phyloP scores from a whole-genome alignment of 1,140 invertebrate genomes.

The Wasmannia auropunctata region DNA sequence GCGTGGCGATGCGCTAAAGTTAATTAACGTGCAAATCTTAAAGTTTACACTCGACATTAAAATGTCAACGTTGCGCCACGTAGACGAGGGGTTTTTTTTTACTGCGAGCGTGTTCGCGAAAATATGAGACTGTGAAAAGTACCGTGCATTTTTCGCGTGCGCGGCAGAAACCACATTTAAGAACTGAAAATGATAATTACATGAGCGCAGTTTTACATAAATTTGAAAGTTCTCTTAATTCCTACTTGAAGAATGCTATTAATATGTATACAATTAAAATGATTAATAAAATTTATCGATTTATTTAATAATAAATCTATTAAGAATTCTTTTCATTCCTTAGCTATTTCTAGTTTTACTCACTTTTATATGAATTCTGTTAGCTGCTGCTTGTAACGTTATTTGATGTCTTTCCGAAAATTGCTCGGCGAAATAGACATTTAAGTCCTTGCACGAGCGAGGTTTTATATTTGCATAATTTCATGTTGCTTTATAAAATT shows the following conservation, averaged over 20 bases:
- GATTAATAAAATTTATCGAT: no score
- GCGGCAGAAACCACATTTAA: not conserved
- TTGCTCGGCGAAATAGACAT: not conserved
- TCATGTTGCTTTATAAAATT: constrained; percentile 40
- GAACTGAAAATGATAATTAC: not conserved
- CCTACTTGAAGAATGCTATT: not conserved
- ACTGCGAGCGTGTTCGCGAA: not conserved
- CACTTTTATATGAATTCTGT: not conserved
- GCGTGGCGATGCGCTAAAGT: constrained; percentile 14
- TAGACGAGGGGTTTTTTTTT: not conserved
- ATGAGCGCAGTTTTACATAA: not conserved
- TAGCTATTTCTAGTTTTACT: not conserved
- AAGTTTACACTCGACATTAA: constrained; percentile 38
- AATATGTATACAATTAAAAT: not conserved
- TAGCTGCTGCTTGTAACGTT: not conserved
- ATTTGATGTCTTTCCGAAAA: not conserved
- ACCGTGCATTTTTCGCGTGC: not conserved
- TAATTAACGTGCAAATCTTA: constrained; percentile 48
- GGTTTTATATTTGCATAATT: constrained; percentile 26
- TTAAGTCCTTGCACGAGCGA: not conserved
- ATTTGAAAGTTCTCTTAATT: not conserved
- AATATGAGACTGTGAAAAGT: not conserved
- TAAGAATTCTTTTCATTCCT: not conserved
- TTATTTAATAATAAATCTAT: not conserved
- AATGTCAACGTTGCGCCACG: not conserved